Base-by-base conservation (phyloP, 2,113 vertebrate genomes). In the Stegastes partitus region DNA sequence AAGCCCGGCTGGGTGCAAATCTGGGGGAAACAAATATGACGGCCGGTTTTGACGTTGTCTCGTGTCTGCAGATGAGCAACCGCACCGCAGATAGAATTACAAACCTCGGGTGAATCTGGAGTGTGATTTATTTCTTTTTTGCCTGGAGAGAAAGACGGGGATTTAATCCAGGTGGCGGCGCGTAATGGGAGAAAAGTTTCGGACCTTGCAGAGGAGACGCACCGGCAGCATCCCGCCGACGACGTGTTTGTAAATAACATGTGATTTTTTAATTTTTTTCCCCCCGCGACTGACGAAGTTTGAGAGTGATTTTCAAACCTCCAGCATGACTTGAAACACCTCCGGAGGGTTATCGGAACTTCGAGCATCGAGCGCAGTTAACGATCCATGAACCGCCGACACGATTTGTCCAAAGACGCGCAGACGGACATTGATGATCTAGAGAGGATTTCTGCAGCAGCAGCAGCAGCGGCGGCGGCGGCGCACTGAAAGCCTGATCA, bases 151-250 rank as follows among this genome's bases (percentile, higher is more conserved):
- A 61, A 0, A 28, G 18, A 22, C 56, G 19, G 83, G 83, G 62
- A 55, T 70, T 69, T 55, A 14, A 73, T 61, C 72, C 77, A 31
- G n/a, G 80, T 39, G 56, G 77, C 72, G 85, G 81, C 64, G 88
- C 91, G 93, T 90, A 83, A 93, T 92, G 91, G 89, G 90, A 91
- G 88, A 92, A 91, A 93, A 93, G 89, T 93, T 91, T 91, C 50
- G 84, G 87, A 85, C 66, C 85, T 83, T 67, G 54, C 73, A 65
- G 74, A 84, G 76, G 79, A 91, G 82, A 89, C 83, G 69, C 79
- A 59, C 75, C 63, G 58, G 21, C 70, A 83, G 61, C 80, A 75
- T 84, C 78, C 78, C 2, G 57, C 68, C 70, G 68, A 34, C 49
- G 54, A 69, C 63, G 56, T 63, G 57, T 68, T 16, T n/a, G 5